Base-by-base conservation (phyloP, 2,113 vertebrate genomes). In the Coturnix japonica region DNA sequence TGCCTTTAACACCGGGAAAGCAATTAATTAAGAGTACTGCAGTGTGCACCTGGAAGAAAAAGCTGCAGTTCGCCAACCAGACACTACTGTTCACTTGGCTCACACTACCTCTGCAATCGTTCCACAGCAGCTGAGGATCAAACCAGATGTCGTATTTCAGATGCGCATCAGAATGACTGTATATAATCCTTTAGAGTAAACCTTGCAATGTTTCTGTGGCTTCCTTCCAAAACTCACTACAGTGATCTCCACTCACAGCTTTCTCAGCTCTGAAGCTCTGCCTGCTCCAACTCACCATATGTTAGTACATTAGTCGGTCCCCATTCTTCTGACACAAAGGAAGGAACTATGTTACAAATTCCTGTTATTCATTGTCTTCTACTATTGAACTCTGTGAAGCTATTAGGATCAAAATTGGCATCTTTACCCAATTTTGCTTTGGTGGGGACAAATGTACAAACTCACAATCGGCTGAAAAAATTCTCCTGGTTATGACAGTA, bases 11-110 rank as follows among this genome's bases (percentile, higher is more conserved):
- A 44, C 63, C 65, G 16, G 26, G 35, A 65, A 64, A 84, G 26
- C 17, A 6, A 23, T 1, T 44, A 47, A 44, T 28, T 33, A 33
- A 33, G 21, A 72, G 56, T 11, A 57, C 23, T 0, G 0, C 7
- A 16, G 25, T 57, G 49, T 31, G 37, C 59, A 76, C 28, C 39
- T 64, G 26, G 12, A 76, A 64, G 41, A 65, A 33, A 17, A 33
- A 7, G 33, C 33, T 33, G 35, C 54, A 85, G 21, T 8, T 37
- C 63, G 25, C 41, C 37, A 80, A 7, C 14, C 61, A 60, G 49
- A 43, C 71, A 30, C 1, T 26, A 13, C 1, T 2, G 9, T 39
- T 23, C 63, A 31, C 35, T 70, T 33, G 35, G 35, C 59, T 72
- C 6, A 26, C 75, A 49, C 19, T 47, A 56, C 20, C 64, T 73